Conservation (phyloP, 2,888 invertebrate genomes). For the Exocentrus adspersus region DNA sequence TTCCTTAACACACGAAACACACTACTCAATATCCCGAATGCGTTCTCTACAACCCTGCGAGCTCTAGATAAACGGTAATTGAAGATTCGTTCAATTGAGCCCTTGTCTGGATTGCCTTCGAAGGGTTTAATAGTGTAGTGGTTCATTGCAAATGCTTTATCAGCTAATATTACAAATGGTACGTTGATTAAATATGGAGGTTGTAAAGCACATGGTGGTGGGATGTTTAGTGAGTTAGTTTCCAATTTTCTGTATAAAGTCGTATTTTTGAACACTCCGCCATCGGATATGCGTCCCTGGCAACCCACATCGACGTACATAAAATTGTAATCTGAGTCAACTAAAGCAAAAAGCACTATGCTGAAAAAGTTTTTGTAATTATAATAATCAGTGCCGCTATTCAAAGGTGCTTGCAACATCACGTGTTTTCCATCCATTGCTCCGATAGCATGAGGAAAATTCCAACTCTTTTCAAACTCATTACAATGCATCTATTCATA, state of each 20-base stretch:
- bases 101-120: slow-evolving; percentile 32
- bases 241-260: slow-evolving; percentile 23
- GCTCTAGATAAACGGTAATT: slow-evolving; percentile 40
- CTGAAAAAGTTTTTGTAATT: slow-evolving; percentile 55
- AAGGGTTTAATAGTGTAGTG: too few species aligned
- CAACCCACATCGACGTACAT: slow-evolving; percentile 53
- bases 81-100: slow-evolving; percentile 37
- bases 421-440: slow-evolving; percentile 57
- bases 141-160: slow-evolving; percentile 42
- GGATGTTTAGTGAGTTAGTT: slow-evolving; percentile 27
- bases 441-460: too few species aligned
- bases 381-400: slow-evolving; percentile 49
- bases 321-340: slow-evolving; percentile 58
- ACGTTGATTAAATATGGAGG: slow-evolving; percentile 18
- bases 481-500: too few species aligned
- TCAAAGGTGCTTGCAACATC: slow-evolving; percentile 47
- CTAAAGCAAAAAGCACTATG: slow-evolving; percentile 56
- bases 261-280: slow-evolving; percentile 28
- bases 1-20: slow-evolving; percentile 35
- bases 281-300: slow-evolving; percentile 49
- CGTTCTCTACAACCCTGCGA: too few species aligned
- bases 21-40: slow-evolving; percentile 11
- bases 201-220: slow-evolving; percentile 16
- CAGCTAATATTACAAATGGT: slow-evolving; percentile 37
- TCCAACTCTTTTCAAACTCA: slow-evolving; percentile 27